Evolutionary conservation across 2,888 invertebrate species (phyloP), one percentile per base, ranked within the genome.

Genomic region (Osedax fenrisi): DNA sequence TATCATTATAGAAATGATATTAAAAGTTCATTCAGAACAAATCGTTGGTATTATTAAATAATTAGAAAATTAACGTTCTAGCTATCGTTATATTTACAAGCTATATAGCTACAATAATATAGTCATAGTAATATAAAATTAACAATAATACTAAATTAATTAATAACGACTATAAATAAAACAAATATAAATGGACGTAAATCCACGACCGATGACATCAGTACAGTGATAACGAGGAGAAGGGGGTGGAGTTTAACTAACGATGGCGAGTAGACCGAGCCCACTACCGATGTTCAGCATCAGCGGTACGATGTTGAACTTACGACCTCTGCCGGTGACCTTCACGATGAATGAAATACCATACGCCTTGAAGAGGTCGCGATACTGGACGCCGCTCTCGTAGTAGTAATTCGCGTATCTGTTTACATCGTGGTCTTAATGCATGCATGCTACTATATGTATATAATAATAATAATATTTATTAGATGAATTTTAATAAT

Each of bases 221-320:
- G 22, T 17, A 25, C 23, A 73, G 66, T n/a, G n/a, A n/a, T n/a
- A n/a, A n/a, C n/a, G n/a, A n/a, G n/a, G n/a, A n/a, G n/a, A n/a
- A n/a, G n/a, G n/a, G n/a, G n/a, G n/a, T n/a, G n/a, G n/a, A n/a
- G n/a, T n/a, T n/a, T n/a, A n/a, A 82, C 84, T 83, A 81, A 86
- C 86, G 25, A 87, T 77, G 74, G 85, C 83, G 59, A 87, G 79
- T 3, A 87, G 80, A 21, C 85, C 87, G 27, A 87, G 78, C 64
- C 87, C 87, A 77, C 86, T 85, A 66, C 86, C 87, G 74, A 87
- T 79, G 78, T 86, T 87, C 10, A 85, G 79, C 10, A 86, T 72
- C 2, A 87, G 80, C n/a, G 86, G 86, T 22, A 86, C 81, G 10
- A 85, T 74, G 78, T 81, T 83, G 79, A 87, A 87, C 78, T 86